Evolutionary conservation across 2,113 vertebrate species (phyloP), one percentile per base, ranked within the genome.

Genomic region (Regulus satrapa): DNA sequence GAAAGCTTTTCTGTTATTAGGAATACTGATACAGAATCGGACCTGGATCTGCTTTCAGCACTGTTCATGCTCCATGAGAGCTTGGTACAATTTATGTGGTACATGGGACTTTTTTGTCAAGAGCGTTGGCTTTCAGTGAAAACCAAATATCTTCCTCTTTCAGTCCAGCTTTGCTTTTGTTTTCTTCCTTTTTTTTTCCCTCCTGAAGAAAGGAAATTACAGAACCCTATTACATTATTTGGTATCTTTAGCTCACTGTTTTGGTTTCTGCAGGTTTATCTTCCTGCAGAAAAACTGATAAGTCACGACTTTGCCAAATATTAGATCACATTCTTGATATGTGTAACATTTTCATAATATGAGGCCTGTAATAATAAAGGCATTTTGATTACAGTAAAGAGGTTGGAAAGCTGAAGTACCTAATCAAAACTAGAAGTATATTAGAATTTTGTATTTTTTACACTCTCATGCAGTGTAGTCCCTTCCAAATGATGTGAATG

Each of bases 241-340:
- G 66, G 61, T 96, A 45, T 94, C 82, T 85, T 67, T 74, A 83
- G 48, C n/a, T 90, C 46, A 19, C 51, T 94, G 82, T 86, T 95
- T 83, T 94, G 94, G 92, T 96, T 95, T 95, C 81, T 97, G 82
- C 8, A 72, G 82, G 51, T 96, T 95, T 93, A 86, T 93, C 74
- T 95, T 95, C 85, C 78, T 91, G 81, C 46, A 63, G 80, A 79
- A 91, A 92, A 85, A 85, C 69, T 63, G 38, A 2, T 80, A 83
- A 88, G 75, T 95, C 62, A 77, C 4, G 4, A 29, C 78, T 93
- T 95, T 71, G 88, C 63, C 92, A 94, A 90, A 84, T 90, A 68
- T 73, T 92, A 77, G 55, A 59, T 92, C 74, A 71, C 12, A 3
- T 71, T 86, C 31, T 85, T 92, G 67, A 46, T 85, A 76, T 1